Evolutionary conservation across 2,113 vertebrate species (phyloP), one percentile per base, ranked within the genome.

Genomic region (Tragelaphus buxtoni): DNA sequence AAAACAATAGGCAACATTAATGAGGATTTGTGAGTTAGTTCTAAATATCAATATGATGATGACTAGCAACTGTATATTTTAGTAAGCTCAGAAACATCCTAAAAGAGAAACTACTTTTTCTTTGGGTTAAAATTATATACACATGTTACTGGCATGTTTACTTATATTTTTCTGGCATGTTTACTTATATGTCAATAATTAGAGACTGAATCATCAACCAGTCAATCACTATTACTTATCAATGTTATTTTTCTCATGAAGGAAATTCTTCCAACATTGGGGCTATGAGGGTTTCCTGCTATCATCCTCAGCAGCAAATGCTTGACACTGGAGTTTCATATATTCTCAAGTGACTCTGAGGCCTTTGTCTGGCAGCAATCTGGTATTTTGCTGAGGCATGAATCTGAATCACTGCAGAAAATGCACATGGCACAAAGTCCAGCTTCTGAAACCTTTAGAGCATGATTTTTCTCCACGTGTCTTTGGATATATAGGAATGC

Each of bases 331-430:
- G 13, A 47, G 24, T 83, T 72, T 74, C 30, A 63, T 32, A 56
- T 39, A 63, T 47, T 93, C 60, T 90, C 80, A 83, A 82, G 79
- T 24, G 63, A 93, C 32, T 58, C 61, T 56, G 88, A 42, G 22
- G 39, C 61, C 18, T n/a, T 4, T n/a, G 20, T 42, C 35, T 47
- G 35, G 51, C 3, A 55, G 88, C 32, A 88, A 72, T 82, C 28
- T 39, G 10, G 14, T 28, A 47, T 81, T 84, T 95, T 96, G 58
- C 76, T 58, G 81, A 88, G 76, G 65, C 11, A 72, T 76, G 65
- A 60, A 84, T 92, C 60, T 88, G 60, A 92, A 56, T 69, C 77
- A 69, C 55, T 94, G 39, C 42, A 90, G 65, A 93, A 94, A 96
- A 28, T 53, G 55, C 20, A 12, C 24, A 55, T 81, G 86, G 55